A percentile compares a stretch with the other conserved stretches of the same genome.
These are phyloP conservation scores for Trilocha varians DNA, from an alignment of 2,888 invertebrate species.

Conservation along the genomic window DNA sequence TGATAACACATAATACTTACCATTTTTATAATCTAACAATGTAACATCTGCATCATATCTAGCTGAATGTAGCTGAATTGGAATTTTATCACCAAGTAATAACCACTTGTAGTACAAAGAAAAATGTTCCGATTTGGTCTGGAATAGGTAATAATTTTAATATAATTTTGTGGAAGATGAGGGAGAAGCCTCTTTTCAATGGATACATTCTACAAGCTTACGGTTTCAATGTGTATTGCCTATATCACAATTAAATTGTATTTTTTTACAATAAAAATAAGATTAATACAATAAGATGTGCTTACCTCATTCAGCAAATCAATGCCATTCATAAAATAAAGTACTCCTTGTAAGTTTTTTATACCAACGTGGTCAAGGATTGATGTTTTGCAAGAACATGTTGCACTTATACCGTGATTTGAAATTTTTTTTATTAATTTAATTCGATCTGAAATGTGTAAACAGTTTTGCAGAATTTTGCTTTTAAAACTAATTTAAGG, in stretches of 20 bases:
- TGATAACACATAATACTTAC: not conserved
- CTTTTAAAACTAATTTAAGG: not conserved
- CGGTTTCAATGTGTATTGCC: too few relatives aligned
- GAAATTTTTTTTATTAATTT: slow-evolving; percentile 33
- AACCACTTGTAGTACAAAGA: slow-evolving; percentile 45
- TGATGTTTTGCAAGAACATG: slow-evolving; percentile 28
- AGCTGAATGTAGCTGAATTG: slow-evolving; percentile 17
- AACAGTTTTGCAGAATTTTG: not conserved
- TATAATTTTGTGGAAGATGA: too few relatives aligned
- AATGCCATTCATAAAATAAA: slow-evolving; percentile 25
- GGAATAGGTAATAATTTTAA: slow-evolving; percentile 3
- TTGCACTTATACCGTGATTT: slow-evolving; percentile 25
- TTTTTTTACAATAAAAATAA: too few relatives aligned
- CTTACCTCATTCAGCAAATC: slow-evolving; percentile 20
- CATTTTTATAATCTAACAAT: slow-evolving; percentile 12
- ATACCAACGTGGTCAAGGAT: slow-evolving; percentile 18
- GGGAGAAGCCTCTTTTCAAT: too few relatives aligned
- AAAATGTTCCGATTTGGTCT: slow-evolving; percentile 33
- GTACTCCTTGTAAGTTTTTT: slow-evolving; percentile 35
- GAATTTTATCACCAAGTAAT: slow-evolving; percentile 28
- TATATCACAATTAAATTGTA: too few relatives aligned
- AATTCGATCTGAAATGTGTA: slow-evolving; percentile 30
- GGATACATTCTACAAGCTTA: too few relatives aligned
- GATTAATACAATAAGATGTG: too few relatives aligned
- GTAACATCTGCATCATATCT: slow-evolving; percentile 46